Conservation (phyloP, 2,888 invertebrate genomes). For the Epirrita christyi region DNA sequence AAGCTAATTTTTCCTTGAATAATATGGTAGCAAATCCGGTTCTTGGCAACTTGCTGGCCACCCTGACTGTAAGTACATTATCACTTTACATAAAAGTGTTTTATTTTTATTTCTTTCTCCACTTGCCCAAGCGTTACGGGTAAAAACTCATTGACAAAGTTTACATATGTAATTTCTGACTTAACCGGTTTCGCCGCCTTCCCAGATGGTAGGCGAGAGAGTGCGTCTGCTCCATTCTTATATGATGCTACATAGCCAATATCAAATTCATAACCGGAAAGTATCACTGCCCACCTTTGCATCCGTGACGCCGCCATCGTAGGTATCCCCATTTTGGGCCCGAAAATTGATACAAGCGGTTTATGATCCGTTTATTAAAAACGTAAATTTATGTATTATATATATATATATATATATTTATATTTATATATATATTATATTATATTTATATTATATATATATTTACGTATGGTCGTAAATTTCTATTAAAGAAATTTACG, state of each 20-base stretch:
- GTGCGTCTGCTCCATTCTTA: conserved; percentile 3
- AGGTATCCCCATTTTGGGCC: conserved; percentile 2
- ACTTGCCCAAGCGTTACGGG: background rate
- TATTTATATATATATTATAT: too few species aligned
- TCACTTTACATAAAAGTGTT: background rate
- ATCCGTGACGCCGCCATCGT: conserved; percentile 30
- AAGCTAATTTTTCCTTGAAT: too few species aligned
- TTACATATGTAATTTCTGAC: background rate
- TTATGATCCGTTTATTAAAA: background rate
- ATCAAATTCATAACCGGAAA: conserved; percentile 14
- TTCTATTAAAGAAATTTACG: conserved; percentile 2
- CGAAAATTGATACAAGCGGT: background rate
- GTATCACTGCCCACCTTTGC: conserved; percentile 21
- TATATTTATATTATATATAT: too few species aligned
- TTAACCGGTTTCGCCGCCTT: background rate
- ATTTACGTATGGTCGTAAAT: too few species aligned
- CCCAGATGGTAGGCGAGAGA: background rate
- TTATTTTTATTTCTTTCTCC: background rate
- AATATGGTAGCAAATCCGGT: too few species aligned
- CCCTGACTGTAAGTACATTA: background rate
- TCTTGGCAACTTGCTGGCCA: too few species aligned
- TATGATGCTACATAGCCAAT: background rate
- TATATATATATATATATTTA: too few species aligned
- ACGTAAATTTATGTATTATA: too few species aligned
- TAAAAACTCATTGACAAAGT: conserved; percentile 2